Conservation (phyloP, 1,140 invertebrate species). For the Drosophila busckii region DNA sequence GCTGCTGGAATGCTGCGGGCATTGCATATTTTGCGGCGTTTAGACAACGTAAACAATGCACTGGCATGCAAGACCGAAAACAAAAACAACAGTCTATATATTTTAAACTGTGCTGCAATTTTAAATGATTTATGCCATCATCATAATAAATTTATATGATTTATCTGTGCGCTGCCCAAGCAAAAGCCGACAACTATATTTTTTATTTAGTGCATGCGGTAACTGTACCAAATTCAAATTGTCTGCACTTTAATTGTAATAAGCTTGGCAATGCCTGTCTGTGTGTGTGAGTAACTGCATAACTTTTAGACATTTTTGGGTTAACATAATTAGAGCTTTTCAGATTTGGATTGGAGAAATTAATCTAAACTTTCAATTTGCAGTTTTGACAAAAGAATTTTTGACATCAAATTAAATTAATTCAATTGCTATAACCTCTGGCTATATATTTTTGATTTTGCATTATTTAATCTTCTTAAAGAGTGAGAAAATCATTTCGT, state of each 20-base stretch:
- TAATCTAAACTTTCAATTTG: too few relatives aligned
- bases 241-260: conserved; percentile 26
- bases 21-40: conserved; percentile 68
- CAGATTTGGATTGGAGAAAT: neutral
- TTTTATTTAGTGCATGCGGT: conserved; percentile 15
- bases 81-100: conserved; percentile 10
- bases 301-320: conserved; percentile 19
- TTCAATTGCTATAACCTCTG: too few relatives aligned
- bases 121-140: conserved; percentile 77
- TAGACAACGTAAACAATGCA: conserved; percentile 60
- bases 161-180: conserved; percentile 61
- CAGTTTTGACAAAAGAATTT: too few relatives aligned
- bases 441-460: too few relatives aligned
- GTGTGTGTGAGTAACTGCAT: conserved; percentile 8
- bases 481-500: too few relatives aligned
- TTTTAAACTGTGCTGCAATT: conserved; percentile 39
- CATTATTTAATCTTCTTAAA: too few relatives aligned
- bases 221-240: too few relatives aligned
- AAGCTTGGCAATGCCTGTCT: conserved; percentile 1
- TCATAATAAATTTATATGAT: conserved; percentile 78
- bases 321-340: too few relatives aligned
- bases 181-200: conserved; percentile 4
- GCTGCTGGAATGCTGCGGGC: conserved; percentile 46
- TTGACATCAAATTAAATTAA: too few relatives aligned
- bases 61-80: conserved; percentile 15